A percentile compares a stretch with the other conserved stretches of the same genome.
These are phyloP conservation scores for Podilymbus podiceps DNA, from an alignment of 2,113 vertebrate genomes.

Conservation along the genomic window DNA sequence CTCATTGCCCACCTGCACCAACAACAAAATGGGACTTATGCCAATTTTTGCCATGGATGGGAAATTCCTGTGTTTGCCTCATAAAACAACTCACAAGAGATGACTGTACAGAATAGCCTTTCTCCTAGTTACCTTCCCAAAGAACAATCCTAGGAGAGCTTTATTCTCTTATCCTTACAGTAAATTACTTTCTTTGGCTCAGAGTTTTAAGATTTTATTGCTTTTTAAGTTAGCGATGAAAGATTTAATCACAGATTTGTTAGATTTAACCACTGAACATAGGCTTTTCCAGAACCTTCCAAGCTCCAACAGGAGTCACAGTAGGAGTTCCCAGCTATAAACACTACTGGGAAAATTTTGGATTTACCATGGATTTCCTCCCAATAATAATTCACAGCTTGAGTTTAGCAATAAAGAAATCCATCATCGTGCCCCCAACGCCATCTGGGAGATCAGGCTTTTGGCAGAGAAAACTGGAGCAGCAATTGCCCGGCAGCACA, in stretches of 20 bases:
- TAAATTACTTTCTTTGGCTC: constrained; percentile 33
- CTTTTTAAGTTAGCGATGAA: background rate
- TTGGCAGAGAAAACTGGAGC: constrained; percentile 40
- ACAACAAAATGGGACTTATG: background rate
- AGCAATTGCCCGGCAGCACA: constrained; percentile 2
- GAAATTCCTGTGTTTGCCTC: background rate
- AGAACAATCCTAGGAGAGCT: constrained; percentile 8
- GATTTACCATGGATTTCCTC: constrained; percentile 42
- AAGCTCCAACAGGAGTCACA: background rate
- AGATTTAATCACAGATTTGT: constrained; percentile 54
- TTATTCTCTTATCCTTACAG: constrained; percentile 32
- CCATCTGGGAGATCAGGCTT: constrained; percentile 27
- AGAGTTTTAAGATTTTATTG: constrained; percentile 26
- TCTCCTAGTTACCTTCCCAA: background rate
- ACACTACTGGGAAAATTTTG: background rate
- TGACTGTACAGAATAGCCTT: background rate
- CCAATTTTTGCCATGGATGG: background rate
- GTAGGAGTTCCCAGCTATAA: background rate
- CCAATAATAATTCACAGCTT: constrained; percentile 44
- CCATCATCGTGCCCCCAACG: background rate
- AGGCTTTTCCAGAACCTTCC: constrained; percentile 16
- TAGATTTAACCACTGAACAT: background rate
- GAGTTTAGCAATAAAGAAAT: constrained; percentile 42
- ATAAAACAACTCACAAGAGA: background rate
- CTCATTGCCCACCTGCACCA: background rate